Evolutionary conservation across 2,113 vertebrate genomes (phyloP), one percentile per base, ranked within the genome.

Genomic region (Rhinogobius similis): DNA sequence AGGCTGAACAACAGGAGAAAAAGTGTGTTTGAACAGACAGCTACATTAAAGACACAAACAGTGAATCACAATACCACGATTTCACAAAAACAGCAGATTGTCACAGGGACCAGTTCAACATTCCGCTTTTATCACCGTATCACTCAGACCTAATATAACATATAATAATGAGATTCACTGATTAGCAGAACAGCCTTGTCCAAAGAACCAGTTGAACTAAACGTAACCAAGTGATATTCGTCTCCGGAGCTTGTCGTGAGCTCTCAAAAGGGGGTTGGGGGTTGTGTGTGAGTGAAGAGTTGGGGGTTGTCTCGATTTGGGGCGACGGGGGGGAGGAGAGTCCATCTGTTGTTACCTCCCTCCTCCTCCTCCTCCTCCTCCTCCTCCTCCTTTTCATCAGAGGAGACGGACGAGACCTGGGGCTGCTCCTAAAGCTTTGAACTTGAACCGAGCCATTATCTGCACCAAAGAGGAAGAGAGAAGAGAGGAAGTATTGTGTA

Each of bases 291-390:
- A 5, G 77, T 87, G 80, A 83, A 72, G 72, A 82, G 74, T 68
- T 55, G 82, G 78, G 76, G 65, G 76, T 77, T 21, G 61, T 66
- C 80, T 80, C 73, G 82, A 76, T 77, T 68, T 61, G 76, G 26
- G 74, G 78, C 79, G 73, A 56, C 84, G 84, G 7, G 39, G 39
- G 39, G 83, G 86, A 79, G 76, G 86, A 86, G 84, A 84, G 82
- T 75, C 86, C 88, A 91, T 89, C 87, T 90, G 89, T 91, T 87
- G 76, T 87, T 84, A 72, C 85, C 79, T 78, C 86, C 70, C 78
- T 85, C 82, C 86, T 76, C 81, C 9, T 77, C 82, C 18, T 5
- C 46, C 20, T 20, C n/a, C 48, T 23, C 43, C 43, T 5, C 43
- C 14, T 4, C 18, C 16, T 18, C 85, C 68, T 76, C 86, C 82